Percentiles rank a stretch among this genome's conserved stretches.
Conservation (phyloP, 1,140 invertebrate genomes). For the Philotrypesis tridentata region DNA sequence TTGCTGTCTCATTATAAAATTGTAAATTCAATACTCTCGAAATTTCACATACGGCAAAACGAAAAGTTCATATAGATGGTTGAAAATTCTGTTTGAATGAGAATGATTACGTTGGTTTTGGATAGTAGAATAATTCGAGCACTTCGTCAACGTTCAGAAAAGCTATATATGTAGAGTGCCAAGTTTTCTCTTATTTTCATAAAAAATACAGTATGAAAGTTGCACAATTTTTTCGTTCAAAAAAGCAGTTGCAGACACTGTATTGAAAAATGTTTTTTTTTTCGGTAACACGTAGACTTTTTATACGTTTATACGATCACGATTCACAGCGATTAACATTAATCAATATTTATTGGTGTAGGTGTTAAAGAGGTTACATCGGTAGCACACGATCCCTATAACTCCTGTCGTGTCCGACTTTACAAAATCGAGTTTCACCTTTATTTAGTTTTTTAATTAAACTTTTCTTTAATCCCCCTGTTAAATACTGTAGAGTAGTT, state of each 20-base stretch:
- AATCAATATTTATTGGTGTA: constrained; percentile 48
- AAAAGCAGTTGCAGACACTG: constrained; percentile 28
- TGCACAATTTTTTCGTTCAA: constrained; percentile 13
- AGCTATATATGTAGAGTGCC: constrained; percentile 9
- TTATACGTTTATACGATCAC: constrained; percentile 48
- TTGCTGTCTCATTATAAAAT: constrained; percentile 24
- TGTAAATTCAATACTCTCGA: constrained; percentile 26
- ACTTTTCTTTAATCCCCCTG: constrained; percentile 44
- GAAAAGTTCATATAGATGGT: constrained; percentile 26
- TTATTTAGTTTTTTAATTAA: constrained; percentile 32
- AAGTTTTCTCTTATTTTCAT: constrained; percentile 27
- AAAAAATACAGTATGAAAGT: constrained; percentile 46
- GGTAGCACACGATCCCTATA: constrained; percentile 23
- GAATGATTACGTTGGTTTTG: neutral
- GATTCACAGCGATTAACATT: constrained; percentile 50
- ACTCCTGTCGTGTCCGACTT: constrained; percentile 7
- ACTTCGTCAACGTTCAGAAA: constrained; percentile 19
- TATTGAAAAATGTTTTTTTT: constrained; percentile 34
- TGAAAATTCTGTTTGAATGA: constrained; percentile 4
- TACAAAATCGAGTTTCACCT: constrained; percentile 33
- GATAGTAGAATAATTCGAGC: constrained; percentile 7
- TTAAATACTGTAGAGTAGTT: constrained; percentile 69
- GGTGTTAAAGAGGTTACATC: constrained; percentile 42
- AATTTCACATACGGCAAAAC: neutral
- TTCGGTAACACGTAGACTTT: constrained; percentile 46